phyloP scores from a whole-genome alignment of 2,888 invertebrate genomes.

The Salticus scenicus region DNA sequence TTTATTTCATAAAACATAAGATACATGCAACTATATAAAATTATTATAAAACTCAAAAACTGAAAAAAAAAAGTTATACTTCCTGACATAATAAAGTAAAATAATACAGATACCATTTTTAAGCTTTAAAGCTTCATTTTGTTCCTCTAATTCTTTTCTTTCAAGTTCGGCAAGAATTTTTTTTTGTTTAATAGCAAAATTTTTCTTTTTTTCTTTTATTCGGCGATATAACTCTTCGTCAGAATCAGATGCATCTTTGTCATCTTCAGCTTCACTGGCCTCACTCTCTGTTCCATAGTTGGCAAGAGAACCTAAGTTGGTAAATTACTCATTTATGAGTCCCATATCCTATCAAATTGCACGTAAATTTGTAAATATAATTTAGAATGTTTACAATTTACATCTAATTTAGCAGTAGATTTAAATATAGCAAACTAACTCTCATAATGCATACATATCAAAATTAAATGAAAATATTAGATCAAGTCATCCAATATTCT shows the following conservation, averaged over 20 bases:
- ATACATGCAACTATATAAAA: no score
- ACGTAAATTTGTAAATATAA: no score
- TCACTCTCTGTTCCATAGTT: conserved; percentile 81
- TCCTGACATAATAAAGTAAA: not conserved
- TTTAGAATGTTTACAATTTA: no score
- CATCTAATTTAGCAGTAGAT: no score
- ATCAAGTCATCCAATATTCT: no score
- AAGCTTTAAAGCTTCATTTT: not conserved
- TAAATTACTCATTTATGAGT: conserved; percentile 33
- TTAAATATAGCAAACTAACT: no score
- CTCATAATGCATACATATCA: no score
- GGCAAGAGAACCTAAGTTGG: conserved; percentile 59
- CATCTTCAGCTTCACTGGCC: conserved; percentile 79
- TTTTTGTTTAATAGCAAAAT: conserved; percentile 71
- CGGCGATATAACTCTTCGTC: conserved; percentile 56
- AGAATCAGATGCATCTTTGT: conserved; percentile 45
- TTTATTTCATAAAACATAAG: no score
- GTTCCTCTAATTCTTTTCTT: conserved; percentile 52
- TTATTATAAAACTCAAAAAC: no score
- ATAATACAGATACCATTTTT: conserved; percentile 19
- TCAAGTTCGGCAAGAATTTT: conserved; percentile 69
- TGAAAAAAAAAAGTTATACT: not conserved
- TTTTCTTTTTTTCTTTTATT: conserved; percentile 68
- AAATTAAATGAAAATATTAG: no score
- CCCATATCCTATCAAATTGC: not conserved